Base-by-base conservation (phyloP, 2,888 invertebrate genomes). In the Tanypteryx hageni region DNA sequence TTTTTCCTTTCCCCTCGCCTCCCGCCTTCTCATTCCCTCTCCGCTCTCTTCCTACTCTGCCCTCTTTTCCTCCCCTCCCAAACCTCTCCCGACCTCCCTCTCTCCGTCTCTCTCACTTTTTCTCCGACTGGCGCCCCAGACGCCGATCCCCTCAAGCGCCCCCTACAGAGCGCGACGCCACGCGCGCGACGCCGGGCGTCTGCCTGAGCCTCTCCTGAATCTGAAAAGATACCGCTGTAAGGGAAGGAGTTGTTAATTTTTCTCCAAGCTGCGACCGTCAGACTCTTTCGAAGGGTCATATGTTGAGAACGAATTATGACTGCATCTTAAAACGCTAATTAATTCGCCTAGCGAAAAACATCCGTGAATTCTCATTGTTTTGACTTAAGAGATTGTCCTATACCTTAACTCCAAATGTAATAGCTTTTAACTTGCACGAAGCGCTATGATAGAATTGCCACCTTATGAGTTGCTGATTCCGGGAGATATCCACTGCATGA, bases 91-190 rank as follows among this genome's bases (percentile, higher is more conserved):
- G 27, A 7, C 61, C 31, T 14, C 27, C 59, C 64, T 59, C 86
- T 59, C 86, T 61, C 64, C 59, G n/a, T 83, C 56, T 22, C 16
- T 56, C 83, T 44, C 31, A 14, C 83, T 27, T 83, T 44, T 83
- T 85, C 85, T 85, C 64, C 89, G 61, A 44, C 89, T 44, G 86
- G 86, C 86, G 86, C 89, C 89, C 64, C 89, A 89, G 89, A 89
- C 64, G 31, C 61, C 44, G 89, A 14, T 31, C 61, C 86, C 61
- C 14, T 61, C 61, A 31, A 61, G 22, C 31, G 86, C 31, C 64
- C 64, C n/a, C 89, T 61, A 44, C 89, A 89, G 89, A 64, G 27
- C 89, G 89, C 22, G 89, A 89, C 89, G 89, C 89, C 44, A 61
- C 68, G 89, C 89, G 44, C 44, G 61, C 89, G 89, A 44, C 89